Evolutionary conservation across 2,113 vertebrate genomes (phyloP).

Genomic region (Promerops cafer): DNA sequence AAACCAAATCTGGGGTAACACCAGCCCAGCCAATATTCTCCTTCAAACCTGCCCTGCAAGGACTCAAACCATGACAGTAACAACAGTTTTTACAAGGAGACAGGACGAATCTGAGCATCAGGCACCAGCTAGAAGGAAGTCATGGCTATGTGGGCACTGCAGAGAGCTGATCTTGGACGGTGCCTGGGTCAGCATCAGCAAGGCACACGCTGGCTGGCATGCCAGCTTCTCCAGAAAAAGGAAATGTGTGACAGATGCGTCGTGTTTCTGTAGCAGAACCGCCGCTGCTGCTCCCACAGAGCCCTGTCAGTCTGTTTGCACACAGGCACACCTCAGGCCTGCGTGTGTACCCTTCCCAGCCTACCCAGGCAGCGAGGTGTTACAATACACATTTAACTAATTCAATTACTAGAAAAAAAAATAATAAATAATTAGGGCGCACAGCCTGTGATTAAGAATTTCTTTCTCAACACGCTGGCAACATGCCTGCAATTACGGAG

Average conservation of each 20-base stretch:
- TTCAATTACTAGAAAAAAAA: background rate
- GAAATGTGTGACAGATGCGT: background rate
- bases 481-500: slow-evolving; percentile 27
- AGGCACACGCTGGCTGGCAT: too few species aligned
- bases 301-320: background rate
- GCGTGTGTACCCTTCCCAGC: fast-evolving
- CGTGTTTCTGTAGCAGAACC: background rate
- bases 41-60: background rate
- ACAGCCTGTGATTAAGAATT: slow-evolving; percentile 23
- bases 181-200: background rate
- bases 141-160: fast-evolving
- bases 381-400: background rate
- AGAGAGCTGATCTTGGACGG: background rate
- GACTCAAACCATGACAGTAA: background rate
- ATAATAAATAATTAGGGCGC: background rate
- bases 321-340: background rate
- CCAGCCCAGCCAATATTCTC: background rate
- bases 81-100: background rate
- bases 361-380: background rate
- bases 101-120: background rate
- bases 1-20: background rate
- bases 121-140: background rate
- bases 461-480: slow-evolving; percentile 29
- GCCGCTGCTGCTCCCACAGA: background rate
- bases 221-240: background rate